A percentile compares a stretch with the other conserved stretches of the same genome.
phyloP scores from a whole-genome alignment of 2,888 invertebrate genomes.

The Dolichopus griseipennis region DNA sequence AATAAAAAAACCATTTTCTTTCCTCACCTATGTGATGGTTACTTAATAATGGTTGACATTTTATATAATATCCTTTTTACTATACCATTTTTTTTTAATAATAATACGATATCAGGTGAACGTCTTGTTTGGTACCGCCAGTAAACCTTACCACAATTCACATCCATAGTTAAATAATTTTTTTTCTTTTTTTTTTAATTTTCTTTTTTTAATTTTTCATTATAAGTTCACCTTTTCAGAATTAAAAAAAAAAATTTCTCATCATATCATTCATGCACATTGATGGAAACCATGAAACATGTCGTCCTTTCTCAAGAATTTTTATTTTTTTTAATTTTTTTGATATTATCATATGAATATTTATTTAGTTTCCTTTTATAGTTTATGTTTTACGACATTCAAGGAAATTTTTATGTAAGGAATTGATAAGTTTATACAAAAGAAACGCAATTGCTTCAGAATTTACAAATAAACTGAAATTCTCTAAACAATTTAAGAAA shows the following conservation, averaged over 20 bases:
- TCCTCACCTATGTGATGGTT: not conserved
- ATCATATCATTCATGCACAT: not conserved
- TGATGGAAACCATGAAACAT: constrained; percentile 1
- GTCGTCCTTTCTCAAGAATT: not conserved
- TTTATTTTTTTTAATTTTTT: not conserved
- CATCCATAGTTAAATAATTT: too few species aligned
- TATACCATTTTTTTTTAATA: not conserved
- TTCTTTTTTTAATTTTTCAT: not conserved
- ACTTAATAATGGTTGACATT: not conserved
- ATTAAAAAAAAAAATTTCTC: not conserved
- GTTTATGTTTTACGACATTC: not conserved
- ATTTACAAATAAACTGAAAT: too few species aligned
- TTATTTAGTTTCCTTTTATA: not conserved
- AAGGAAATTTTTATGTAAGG: too few species aligned
- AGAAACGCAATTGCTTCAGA: too few species aligned
- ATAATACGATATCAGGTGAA: not conserved
- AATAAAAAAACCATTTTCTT: too few species aligned
- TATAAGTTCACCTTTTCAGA: not conserved
- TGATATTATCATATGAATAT: not conserved
- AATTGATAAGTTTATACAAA: too few species aligned
- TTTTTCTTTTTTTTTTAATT: not conserved
- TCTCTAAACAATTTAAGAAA: too few species aligned
- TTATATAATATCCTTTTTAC: not conserved
- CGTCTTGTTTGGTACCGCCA: not conserved
- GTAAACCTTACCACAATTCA: not conserved